phyloP scores from a whole-genome alignment of 2,113 vertebrate genomes.

The Diphyllodes magnificus region DNA sequence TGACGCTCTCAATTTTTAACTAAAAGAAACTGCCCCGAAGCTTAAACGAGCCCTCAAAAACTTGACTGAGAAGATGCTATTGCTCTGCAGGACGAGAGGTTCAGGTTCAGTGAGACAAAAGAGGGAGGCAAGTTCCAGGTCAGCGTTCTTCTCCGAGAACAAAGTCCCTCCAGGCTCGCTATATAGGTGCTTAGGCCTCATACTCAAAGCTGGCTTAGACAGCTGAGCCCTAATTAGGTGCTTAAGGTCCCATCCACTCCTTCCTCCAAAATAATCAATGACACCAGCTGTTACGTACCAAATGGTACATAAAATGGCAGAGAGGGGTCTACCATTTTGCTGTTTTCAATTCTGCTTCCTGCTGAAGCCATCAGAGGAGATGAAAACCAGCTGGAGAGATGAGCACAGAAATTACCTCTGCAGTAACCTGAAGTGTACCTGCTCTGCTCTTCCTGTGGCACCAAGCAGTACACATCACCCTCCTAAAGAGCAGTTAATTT shows the following conservation, averaged over 20 bases:
- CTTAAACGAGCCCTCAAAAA: not conserved
- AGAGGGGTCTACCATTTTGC: not conserved
- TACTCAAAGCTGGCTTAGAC: not conserved
- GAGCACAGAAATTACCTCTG: not conserved
- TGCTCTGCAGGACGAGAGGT: not conserved
- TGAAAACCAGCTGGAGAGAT: not conserved
- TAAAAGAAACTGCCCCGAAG: not conserved
- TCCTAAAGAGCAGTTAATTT: not conserved
- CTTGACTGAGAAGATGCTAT: not conserved
- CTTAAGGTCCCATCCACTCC: not conserved
- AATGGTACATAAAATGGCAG: not conserved
- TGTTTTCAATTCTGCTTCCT: not conserved
- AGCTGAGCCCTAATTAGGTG: not conserved
- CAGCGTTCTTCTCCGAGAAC: not conserved
- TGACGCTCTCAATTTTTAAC: not conserved
- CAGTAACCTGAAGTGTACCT: not conserved
- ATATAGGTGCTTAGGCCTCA: rapidly evolving
- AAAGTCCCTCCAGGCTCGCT: not conserved
- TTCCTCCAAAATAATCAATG: not conserved
- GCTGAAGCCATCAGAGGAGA: not conserved
- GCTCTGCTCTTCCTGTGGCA: not conserved
- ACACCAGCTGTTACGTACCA: not conserved
- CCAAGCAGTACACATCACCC: not conserved
- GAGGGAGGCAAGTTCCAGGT: not conserved
- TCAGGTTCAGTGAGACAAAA: not conserved